Conservation (phyloP, 2,888 invertebrate genomes). For the Eupeodes luniger region DNA sequence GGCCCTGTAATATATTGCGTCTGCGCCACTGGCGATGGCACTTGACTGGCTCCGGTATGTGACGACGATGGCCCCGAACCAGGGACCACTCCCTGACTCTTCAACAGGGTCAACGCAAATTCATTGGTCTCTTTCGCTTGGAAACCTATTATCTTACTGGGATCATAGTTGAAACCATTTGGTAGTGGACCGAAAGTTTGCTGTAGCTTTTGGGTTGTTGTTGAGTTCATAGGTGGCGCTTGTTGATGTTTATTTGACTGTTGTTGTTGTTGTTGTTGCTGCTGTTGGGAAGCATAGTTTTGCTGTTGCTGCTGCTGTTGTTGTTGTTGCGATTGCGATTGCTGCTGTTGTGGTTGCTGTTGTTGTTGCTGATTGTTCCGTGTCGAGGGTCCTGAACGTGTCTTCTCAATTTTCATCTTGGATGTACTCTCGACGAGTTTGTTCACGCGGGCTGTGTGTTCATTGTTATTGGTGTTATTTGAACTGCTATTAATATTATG, state of each 20-base stretch:
- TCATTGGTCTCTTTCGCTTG: slow-evolving; percentile 84
- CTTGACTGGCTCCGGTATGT: slow-evolving; percentile 36
- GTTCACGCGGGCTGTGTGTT: slow-evolving; percentile 76
- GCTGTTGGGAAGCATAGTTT: slow-evolving; percentile 46
- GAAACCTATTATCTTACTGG: slow-evolving; percentile 84
- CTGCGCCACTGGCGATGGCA: slow-evolving; percentile 48
- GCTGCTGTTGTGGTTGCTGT: slow-evolving; percentile 9
- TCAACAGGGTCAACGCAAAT: slow-evolving; percentile 83
- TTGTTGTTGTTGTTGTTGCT: slow-evolving; percentile 71
- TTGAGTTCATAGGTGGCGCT: slow-evolving; percentile 56
- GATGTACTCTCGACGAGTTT: slow-evolving; percentile 79
- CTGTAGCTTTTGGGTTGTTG: slow-evolving; percentile 72
- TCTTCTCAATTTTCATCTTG: slow-evolving; percentile 79
- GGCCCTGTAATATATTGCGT: slow-evolving; percentile 61
- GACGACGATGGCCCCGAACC: slow-evolving; percentile 67
- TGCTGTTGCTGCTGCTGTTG: slow-evolving; percentile 60
- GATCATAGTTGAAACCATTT: slow-evolving; percentile 83
- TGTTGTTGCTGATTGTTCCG: slow-evolving; percentile 51
- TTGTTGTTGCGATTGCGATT: slow-evolving; percentile 37
- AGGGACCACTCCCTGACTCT: slow-evolving; percentile 81
- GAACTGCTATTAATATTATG: slow-evolving; percentile 40
- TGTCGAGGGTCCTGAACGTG: slow-evolving; percentile 76
- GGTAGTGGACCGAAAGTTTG: slow-evolving; percentile 77
- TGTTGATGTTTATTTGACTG: slow-evolving; percentile 59
- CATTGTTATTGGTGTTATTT: slow-evolving; percentile 76